These are phyloP conservation scores for Propithecus perrieri DNA, from an alignment of 2,797 vertebrate genomes.

Conservation along the genomic window DNA sequence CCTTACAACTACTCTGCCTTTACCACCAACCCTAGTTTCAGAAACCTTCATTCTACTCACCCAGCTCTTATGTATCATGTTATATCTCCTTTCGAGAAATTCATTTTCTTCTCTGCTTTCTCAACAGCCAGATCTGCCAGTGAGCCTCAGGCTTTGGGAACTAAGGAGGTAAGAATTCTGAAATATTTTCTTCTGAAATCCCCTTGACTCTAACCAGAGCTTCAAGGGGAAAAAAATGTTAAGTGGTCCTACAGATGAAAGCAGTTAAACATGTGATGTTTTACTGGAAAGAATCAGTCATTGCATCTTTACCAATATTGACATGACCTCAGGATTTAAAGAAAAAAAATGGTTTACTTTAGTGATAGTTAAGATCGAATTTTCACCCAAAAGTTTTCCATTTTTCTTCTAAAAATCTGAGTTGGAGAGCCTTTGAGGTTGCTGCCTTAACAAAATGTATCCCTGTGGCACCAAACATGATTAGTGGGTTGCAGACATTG, in stretches of 20 bases:
- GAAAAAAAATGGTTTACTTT: background rate
- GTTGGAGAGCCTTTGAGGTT: background rate
- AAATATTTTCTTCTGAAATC: slow-evolving; percentile 22
- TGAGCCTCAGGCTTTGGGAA: slow-evolving; percentile 45
- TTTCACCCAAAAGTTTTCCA: background rate
- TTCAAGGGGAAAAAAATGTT: background rate
- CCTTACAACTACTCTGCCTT: background rate
- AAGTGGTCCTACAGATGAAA: background rate
- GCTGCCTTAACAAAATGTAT: background rate
- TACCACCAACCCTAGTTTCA: background rate
- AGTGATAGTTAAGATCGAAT: background rate
- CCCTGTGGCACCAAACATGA: background rate
- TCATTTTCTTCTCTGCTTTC: slow-evolving; percentile 52
- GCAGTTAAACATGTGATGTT: background rate
- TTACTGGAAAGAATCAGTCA: background rate
- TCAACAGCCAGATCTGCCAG: slow-evolving; percentile 64
- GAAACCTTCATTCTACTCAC: background rate
- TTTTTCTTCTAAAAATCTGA: slow-evolving; percentile 35
- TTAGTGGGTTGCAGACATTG: background rate
- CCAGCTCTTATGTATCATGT: background rate
- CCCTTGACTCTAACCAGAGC: slow-evolving; percentile 35
- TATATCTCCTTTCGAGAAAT: slow-evolving; percentile 14
- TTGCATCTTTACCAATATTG: background rate
- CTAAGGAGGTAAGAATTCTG: slow-evolving; percentile 68
- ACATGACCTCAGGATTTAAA: slow-evolving; percentile 6